A percentile compares a stretch with the other conserved stretches of the same genome.
These are phyloP conservation scores for Octonoba sinensis DNA, from an alignment of 2,888 invertebrate genomes.

Conservation along the genomic window DNA sequence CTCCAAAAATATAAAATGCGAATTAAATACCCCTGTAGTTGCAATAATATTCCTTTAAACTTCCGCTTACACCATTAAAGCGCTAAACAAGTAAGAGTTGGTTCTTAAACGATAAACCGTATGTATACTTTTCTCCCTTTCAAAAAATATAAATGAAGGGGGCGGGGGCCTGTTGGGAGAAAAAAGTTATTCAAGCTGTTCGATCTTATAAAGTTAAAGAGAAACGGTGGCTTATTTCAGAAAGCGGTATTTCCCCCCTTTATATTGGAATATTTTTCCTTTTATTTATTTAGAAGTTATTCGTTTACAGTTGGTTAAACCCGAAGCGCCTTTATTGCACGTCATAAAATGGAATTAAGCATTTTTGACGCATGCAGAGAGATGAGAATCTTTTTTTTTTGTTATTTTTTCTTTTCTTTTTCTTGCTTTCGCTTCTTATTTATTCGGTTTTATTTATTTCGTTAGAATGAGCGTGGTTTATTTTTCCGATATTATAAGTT, in stretches of 20 bases:
- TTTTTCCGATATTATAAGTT: constrained; percentile 16
- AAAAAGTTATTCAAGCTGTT: constrained; percentile 46
- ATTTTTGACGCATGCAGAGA: constrained; percentile 52
- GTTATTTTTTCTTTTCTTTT: constrained; percentile 13
- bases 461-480: constrained; percentile 7
- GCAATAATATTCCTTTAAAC: neutral
- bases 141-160: constrained; percentile 17
- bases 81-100: constrained; percentile 2
- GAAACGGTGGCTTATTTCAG: no score
- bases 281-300: constrained; percentile 56
- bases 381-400: constrained; percentile 21
- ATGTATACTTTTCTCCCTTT: constrained; percentile 15
- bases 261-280: neutral
- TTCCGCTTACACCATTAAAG: constrained; percentile 19
- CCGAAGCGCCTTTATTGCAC: constrained; percentile 53
- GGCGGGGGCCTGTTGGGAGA: neutral
- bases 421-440: constrained; percentile 1
- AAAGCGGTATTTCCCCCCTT: no score
- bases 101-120: constrained; percentile 39
- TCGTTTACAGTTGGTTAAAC: constrained; percentile 56
- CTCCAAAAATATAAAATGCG: no score
- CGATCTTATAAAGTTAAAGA: constrained; percentile 47
- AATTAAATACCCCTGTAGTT: no score
- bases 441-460: neutral
- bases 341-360: constrained; percentile 61